phyloP scores from a whole-genome alignment of 92 coral and sea anemone species.

The Porites evermanni region DNA sequence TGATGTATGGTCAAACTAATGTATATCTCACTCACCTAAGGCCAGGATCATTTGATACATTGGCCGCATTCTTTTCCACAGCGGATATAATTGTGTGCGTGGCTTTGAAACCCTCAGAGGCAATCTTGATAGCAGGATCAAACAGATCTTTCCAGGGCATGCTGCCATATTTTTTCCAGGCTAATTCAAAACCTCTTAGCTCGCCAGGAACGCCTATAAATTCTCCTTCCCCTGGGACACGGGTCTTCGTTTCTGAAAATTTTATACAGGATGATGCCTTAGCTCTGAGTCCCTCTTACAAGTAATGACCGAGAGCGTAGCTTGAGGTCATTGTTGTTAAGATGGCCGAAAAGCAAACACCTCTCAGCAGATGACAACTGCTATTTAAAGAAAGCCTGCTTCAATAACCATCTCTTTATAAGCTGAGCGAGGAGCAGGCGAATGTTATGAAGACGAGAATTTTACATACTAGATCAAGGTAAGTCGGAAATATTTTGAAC shows the following conservation, averaged over 20 bases:
- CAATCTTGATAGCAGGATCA: conserved; percentile 75
- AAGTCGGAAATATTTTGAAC: no score
- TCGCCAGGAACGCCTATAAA: conserved; percentile 88
- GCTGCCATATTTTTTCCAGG: conserved; percentile 83
- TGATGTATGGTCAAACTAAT: no score
- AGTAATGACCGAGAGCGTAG: no score
- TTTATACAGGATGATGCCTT: not conserved
- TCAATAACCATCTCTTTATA: no score
- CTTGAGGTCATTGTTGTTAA: no score
- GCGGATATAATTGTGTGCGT: conserved; percentile 69
- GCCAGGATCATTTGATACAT: conserved; percentile 69
- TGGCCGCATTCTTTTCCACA: conserved; percentile 69
- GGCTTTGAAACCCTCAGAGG: conserved; percentile 69
- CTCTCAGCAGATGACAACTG: no score
- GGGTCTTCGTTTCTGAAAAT: conserved; percentile 58
- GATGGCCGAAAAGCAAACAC: no score
- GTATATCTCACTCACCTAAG: conserved; percentile 53
- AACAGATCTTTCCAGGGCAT: conserved; percentile 80
- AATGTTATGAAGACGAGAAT: no score
- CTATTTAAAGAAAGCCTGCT: no score
- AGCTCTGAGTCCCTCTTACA: no score
- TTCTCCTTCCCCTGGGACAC: conserved; percentile 81
- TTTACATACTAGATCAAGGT: no score
- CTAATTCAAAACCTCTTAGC: conserved; percentile 79
- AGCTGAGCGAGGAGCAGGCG: no score